phyloP scores from a whole-genome alignment of 92 coral and sea anemone species.

The Phenganax subtilis region DNA sequence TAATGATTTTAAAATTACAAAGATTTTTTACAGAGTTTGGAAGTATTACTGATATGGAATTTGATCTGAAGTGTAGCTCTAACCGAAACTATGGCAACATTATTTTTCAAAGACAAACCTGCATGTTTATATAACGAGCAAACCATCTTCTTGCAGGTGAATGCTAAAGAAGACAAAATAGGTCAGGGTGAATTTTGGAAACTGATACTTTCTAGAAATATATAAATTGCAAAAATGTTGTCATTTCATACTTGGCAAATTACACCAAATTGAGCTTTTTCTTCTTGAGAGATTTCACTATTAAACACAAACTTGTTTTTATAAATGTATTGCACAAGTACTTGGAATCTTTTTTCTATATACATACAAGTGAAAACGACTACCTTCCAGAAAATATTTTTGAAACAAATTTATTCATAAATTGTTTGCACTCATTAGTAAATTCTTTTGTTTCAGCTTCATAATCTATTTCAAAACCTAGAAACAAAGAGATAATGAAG shows the following conservation, averaged over 20 bases:
- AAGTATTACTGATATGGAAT: too few relatives aligned
- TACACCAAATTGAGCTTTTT: slow-evolving; percentile 87
- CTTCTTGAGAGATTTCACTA: slow-evolving; percentile 74
- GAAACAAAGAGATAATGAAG: background rate
- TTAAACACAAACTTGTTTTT: background rate
- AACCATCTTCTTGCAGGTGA: slow-evolving; percentile 34
- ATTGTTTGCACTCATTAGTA: slow-evolving; percentile 70
- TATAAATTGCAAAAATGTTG: background rate
- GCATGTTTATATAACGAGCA: slow-evolving; percentile 42
- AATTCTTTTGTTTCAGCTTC: slow-evolving; percentile 60
- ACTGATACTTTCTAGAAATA: background rate
- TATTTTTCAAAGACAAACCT: slow-evolving; percentile 1
- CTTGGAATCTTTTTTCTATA: background rate
- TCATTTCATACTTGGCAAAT: slow-evolving; percentile 67
- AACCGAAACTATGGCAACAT: background rate
- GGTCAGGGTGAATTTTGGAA: background rate
- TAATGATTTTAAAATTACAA: too few relatives aligned
- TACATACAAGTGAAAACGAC: background rate
- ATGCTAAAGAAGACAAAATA: slow-evolving; percentile 28
- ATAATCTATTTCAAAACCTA: slow-evolving; percentile 24
- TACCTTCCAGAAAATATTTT: slow-evolving; percentile 75
- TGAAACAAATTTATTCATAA: slow-evolving; percentile 74
- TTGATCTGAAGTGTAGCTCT: too few relatives aligned
- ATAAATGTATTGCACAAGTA: too few relatives aligned
- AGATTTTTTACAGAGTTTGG: too few relatives aligned